phyloP scores from a whole-genome alignment of 2,113 vertebrate genomes.

The Sturnira hondurensis region DNA sequence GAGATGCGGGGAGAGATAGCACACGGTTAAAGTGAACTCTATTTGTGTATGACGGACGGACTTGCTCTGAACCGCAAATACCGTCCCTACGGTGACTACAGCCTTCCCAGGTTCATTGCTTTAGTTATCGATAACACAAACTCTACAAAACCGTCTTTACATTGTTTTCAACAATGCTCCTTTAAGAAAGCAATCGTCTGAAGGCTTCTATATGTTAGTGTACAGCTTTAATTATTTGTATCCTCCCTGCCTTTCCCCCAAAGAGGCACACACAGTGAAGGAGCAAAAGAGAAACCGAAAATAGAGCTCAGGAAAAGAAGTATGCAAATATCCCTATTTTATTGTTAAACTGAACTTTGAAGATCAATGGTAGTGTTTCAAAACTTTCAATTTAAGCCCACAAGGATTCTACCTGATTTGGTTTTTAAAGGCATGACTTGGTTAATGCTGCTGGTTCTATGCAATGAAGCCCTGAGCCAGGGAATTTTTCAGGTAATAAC shows the following conservation, averaged over 20 bases:
- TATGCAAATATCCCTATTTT: not conserved
- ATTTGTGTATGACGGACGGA: slow-evolving; percentile 19
- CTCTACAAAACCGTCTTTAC: not conserved
- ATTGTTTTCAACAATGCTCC: not conserved
- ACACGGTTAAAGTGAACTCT: slow-evolving; percentile 11
- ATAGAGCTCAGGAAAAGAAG: not conserved
- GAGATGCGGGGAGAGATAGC: slow-evolving; percentile 62
- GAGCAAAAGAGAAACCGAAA: slow-evolving; percentile 13
- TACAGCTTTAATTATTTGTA: not conserved
- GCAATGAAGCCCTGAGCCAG: not conserved
- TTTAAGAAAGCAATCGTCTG: not conserved
- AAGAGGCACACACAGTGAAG: not conserved
- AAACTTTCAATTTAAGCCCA: not conserved
- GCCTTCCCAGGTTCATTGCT: not conserved
- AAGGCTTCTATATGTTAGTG: not conserved
- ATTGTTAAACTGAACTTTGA: not conserved
- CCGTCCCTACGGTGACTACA: accelerated
- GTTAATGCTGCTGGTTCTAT: not conserved
- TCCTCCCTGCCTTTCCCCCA: not conserved
- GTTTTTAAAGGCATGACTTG: not conserved
- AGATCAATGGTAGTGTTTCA: not conserved
- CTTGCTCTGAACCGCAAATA: slow-evolving; percentile 42
- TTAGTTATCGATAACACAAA: not conserved
- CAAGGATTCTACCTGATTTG: not conserved
- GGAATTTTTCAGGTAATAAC: slow-evolving; percentile 43